Percentiles rank a stretch among this genome's conserved stretches.
These are phyloP conservation scores for Panopea generosa DNA, from an alignment of 2,888 invertebrate genomes.

Conservation along the genomic window DNA sequence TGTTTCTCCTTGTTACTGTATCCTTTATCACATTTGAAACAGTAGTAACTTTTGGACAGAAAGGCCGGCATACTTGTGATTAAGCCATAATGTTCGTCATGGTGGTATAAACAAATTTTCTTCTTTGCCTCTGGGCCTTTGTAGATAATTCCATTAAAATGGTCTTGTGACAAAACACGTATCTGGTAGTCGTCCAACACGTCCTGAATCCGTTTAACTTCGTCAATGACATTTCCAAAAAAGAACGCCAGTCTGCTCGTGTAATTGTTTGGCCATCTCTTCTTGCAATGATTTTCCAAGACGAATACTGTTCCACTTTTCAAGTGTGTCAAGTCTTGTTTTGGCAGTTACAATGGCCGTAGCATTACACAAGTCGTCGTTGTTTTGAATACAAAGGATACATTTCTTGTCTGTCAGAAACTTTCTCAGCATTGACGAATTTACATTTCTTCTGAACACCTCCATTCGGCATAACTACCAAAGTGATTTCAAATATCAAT, in stretches of 20 bases:
- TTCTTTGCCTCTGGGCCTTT: constrained; percentile 35
- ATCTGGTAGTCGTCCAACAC: constrained; percentile 38
- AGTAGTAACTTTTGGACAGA: constrained; percentile 34
- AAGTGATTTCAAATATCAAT: constrained; percentile 34
- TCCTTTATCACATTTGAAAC: constrained; percentile 30
- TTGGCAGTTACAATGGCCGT: constrained; percentile 55
- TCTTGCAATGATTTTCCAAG: constrained; percentile 22
- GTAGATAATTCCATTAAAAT: constrained; percentile 46
- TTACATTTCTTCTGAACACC: constrained; percentile 5
- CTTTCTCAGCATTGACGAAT: constrained; percentile 3
- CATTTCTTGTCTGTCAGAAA: constrained; percentile 10
- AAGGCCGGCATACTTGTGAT: constrained; percentile 52
- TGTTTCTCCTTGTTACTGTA: constrained; percentile 24
- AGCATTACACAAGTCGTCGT: constrained; percentile 50
- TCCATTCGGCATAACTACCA: constrained; percentile 26
- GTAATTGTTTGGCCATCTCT: constrained; percentile 18
- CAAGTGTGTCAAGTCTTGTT: constrained; percentile 42
- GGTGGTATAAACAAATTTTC: constrained; percentile 40
- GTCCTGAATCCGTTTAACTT: constrained; percentile 42
- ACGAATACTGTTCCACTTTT: constrained; percentile 43
- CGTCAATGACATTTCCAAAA: constrained; percentile 38
- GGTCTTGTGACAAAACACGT: constrained; percentile 37
- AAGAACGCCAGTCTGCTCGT: constrained; percentile 22
- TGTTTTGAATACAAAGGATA: constrained; percentile 42
- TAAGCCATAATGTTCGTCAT: constrained; percentile 50